phyloP scores from a whole-genome alignment of 1,140 invertebrate genomes.

The Cyclargus thomasi region DNA sequence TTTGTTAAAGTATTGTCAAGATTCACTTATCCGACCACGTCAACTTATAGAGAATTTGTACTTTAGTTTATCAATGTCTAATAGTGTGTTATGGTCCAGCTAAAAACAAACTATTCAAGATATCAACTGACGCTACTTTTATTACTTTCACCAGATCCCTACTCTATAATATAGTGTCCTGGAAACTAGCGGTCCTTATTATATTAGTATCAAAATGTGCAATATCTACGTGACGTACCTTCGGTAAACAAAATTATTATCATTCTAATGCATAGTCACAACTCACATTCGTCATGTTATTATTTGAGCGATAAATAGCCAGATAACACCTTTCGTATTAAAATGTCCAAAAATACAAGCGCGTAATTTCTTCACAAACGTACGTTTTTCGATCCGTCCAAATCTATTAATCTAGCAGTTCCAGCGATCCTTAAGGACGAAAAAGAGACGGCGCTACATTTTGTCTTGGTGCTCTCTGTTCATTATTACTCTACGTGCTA shows the following conservation, averaged over 20 bases:
- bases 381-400: not conserved
- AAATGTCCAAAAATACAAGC: not conserved
- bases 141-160: too few relatives aligned
- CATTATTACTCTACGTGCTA: constrained; percentile 44
- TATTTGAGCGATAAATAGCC: not conserved
- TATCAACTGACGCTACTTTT: too few relatives aligned
- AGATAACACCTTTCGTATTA: not conserved
- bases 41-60: too few relatives aligned
- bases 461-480: constrained; percentile 37
- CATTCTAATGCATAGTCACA: not conserved
- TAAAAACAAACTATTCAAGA: too few relatives aligned
- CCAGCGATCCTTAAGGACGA: constrained; percentile 33
- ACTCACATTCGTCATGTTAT: not conserved
- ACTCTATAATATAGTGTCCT: too few relatives aligned
- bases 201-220: too few relatives aligned
- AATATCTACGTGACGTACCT: not conserved
- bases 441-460: constrained; percentile 43
- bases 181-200: too few relatives aligned
- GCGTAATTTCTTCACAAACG: not conserved
- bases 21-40: too few relatives aligned
- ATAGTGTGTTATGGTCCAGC: too few relatives aligned
- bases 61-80: too few relatives aligned
- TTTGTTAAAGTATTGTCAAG: too few relatives aligned
- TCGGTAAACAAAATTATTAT: not conserved
- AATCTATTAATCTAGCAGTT: not conserved